Conservation (phyloP, 2,113 vertebrate species). For the Eurystomus gularis region DNA sequence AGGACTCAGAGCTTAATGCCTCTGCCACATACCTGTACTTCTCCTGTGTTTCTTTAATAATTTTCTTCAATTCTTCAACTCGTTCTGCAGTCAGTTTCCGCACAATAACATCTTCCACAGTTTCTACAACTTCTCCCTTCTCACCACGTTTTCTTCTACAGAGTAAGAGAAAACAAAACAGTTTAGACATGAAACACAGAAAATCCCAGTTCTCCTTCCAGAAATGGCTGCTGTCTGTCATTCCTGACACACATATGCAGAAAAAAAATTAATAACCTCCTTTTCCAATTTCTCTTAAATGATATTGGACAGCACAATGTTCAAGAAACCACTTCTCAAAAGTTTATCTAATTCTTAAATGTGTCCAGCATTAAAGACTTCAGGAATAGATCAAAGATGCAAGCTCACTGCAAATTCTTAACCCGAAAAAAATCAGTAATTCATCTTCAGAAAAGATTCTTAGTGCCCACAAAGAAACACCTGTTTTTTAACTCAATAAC, state of each 20-base stretch:
- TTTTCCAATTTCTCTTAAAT: not conserved
- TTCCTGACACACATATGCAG: not conserved
- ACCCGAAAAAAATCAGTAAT: not conserved
- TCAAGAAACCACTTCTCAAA: not conserved
- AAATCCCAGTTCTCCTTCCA: not conserved
- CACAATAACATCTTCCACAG: slow-evolving; percentile 98
- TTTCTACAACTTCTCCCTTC: slow-evolving; percentile 98
- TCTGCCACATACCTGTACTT: slow-evolving; percentile 85
- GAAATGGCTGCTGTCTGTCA: not conserved
- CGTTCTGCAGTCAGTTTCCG: slow-evolving; percentile 91
- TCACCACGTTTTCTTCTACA: slow-evolving; percentile 94
- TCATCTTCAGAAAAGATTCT: not conserved
- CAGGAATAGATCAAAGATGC: not conserved
- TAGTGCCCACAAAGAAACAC: not conserved
- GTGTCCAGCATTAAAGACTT: not conserved
- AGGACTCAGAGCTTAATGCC: not conserved
- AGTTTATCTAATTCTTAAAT: not conserved
- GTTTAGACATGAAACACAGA: not conserved
- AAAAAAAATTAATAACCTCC: not conserved
- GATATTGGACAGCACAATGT: not conserved
- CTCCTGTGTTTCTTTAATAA: slow-evolving; percentile 96
- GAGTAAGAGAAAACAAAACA: not conserved
- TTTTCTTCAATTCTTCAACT: slow-evolving; percentile 95
- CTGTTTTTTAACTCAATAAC: not conserved
- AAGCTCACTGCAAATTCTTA: not conserved